Evolutionary conservation across 2,888 invertebrate species (phyloP).

Genomic region (Macaria notata): DNA sequence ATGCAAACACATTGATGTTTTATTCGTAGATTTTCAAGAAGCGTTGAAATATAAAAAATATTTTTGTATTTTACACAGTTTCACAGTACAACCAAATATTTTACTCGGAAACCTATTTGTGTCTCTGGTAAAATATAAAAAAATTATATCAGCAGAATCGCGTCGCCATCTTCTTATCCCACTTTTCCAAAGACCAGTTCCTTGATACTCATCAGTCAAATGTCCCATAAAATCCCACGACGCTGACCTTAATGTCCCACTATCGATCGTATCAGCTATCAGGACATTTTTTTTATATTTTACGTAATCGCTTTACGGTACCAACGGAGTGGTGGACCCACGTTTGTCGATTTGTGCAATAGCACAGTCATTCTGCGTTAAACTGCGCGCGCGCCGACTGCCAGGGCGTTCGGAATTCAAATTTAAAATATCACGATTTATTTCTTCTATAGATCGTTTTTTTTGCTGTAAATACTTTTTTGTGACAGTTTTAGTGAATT

Average conservation of each 20-base stretch:
- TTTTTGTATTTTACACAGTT: too few relatives aligned
- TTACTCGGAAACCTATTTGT: too few relatives aligned
- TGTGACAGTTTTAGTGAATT: not conserved
- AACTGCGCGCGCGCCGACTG: slow-evolving; percentile 49
- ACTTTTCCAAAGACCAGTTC: too few relatives aligned
- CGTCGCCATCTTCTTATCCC: too few relatives aligned
- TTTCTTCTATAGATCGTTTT: slow-evolving; percentile 2
- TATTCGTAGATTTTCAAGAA: too few relatives aligned
- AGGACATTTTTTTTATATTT: slow-evolving; percentile 14
- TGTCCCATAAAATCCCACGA: slow-evolving; percentile 21
- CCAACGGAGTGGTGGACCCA: slow-evolving; percentile 51
- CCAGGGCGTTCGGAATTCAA: slow-evolving; percentile 30
- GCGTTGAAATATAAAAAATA: too few relatives aligned
- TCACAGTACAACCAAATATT: too few relatives aligned
- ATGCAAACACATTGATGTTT: too few relatives aligned
- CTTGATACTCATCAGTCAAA: not conserved
- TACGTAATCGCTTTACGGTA: slow-evolving; percentile 28
- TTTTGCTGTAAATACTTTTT: slow-evolving; percentile 4
- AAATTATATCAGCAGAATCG: too few relatives aligned
- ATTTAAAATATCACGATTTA: slow-evolving; percentile 1
- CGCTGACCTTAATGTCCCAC: slow-evolving; percentile 20
- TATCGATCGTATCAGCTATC: slow-evolving; percentile 15
- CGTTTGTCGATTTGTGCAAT: slow-evolving; percentile 58
- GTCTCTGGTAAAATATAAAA: too few relatives aligned
- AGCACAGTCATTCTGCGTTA: slow-evolving; percentile 54